Evolutionary conservation across 2,888 invertebrate genomes (phyloP).

Genomic region (Campoletis raptor): DNA sequence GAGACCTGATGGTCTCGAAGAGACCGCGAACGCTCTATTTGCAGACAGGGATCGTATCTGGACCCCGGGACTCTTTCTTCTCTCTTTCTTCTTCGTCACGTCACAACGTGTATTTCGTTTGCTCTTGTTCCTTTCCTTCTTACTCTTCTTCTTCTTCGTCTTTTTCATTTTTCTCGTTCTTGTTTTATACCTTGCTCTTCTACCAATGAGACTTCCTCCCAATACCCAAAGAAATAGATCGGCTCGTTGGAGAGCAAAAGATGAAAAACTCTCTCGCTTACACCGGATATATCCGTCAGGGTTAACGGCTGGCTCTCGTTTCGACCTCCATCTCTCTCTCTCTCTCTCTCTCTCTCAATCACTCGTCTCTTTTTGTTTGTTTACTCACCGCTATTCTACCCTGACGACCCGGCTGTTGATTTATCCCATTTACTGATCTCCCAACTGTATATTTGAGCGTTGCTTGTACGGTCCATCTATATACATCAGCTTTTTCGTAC

Average conservation of each 20-base stretch:
- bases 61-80: conserved; percentile 26
- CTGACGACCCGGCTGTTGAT: conserved; percentile 26
- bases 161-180: conserved; percentile 26
- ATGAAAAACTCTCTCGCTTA: conserved; percentile 50
- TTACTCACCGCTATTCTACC: conserved; percentile 29
- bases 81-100: conserved; percentile 51
- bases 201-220: conserved; percentile 32
- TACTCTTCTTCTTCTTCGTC: conserved; percentile 54
- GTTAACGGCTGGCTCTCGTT: conserved; percentile 62
- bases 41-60: conserved; percentile 71
- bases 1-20: conserved; percentile 56
- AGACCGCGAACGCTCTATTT: conserved; percentile 74
- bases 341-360: conserved; percentile 57
- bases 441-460: conserved; percentile 7
- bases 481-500: not conserved
- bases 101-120: conserved; percentile 54
- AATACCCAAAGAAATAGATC: conserved; percentile 58
- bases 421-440: conserved; percentile 14
- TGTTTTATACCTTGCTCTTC: conserved; percentile 34
- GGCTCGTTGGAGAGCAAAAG: conserved; percentile 44
- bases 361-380: conserved; percentile 25
- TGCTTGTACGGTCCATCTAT: not conserved
- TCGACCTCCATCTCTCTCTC: conserved; percentile 18
- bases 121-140: conserved; percentile 64
- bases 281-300: conserved; percentile 69